Evolutionary conservation across 2,888 invertebrate species (phyloP), one percentile per base, ranked within the genome.

Genomic region (Yponomeuta cagnagella): DNA sequence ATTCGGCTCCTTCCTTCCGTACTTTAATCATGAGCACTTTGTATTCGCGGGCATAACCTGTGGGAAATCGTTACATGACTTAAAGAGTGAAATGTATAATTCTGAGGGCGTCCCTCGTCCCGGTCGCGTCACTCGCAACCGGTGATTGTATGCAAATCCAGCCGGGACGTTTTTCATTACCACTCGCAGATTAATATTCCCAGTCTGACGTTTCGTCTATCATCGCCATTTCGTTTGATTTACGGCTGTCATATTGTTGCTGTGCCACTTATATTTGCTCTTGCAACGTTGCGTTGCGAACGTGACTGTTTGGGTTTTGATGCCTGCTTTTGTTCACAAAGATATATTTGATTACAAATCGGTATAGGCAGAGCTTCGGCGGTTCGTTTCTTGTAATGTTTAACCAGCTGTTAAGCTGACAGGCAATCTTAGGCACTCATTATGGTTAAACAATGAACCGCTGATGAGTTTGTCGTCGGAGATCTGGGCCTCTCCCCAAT

Each of bases 131-230:
- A 65, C 33, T 82, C 84, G 80, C 82, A 83, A 82, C 84, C 84
- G 87, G 85, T 86, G 85, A 90, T 89, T 90, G 88, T 90, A 89
- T 90, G 90, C 86, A 87, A 90, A 90, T 86, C 78, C 82, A 75
- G 80, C 77, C 77, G 78, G 81, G 82, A 82, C 78, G 83, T 84
- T 87, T 88, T 86, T 83, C 82, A 80, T 80, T 77, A 78, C 76
- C 72, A 72, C 75, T 74, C 48, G 66, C 70, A 70, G 70, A 71
- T 65, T 70, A 64, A 70, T 64, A 68, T 48, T 68, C 69, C 68
- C 30, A n/a, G 43, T 64, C 69, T 66, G 52, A 52, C 30, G 48
- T 68, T 65, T 30, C 31, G 65, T 65, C 33, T 65, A 65, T 31
- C 33, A 31, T 65, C 65, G 33, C 65, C 65, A 10, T 33, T 65